Conservation (phyloP, 2,113 vertebrate species). For the Columba livia region DNA sequence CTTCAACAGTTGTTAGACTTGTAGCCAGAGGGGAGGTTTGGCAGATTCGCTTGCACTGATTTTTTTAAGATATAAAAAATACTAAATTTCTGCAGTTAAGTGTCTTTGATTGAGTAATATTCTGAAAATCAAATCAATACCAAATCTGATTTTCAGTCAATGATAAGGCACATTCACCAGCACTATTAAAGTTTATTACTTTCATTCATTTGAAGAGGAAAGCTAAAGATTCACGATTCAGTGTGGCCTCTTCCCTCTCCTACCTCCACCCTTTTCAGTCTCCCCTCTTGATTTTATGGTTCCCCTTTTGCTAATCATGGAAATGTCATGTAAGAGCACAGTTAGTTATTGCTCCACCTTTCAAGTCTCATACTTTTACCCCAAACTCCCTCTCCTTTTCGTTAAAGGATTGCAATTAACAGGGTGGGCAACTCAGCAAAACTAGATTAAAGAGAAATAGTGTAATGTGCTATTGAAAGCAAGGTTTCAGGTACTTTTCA, state of each 20-base stretch:
- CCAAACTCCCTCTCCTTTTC: background rate
- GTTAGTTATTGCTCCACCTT: background rate
- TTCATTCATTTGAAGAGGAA: slow-evolving; percentile 47
- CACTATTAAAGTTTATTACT: slow-evolving; percentile 44
- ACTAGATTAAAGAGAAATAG: background rate
- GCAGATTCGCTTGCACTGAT: slow-evolving; percentile 45
- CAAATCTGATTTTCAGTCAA: slow-evolving; percentile 55
- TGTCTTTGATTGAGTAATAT: slow-evolving; percentile 57
- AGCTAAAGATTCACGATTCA: background rate
- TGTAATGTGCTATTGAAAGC: background rate
- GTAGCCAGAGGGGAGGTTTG: slow-evolving; percentile 66
- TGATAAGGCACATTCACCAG: slow-evolving; percentile 32
- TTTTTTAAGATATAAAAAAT: slow-evolving; percentile 50
- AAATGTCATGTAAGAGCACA: background rate
- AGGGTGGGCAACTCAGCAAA: background rate
- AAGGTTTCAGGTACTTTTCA: background rate
- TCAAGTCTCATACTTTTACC: background rate
- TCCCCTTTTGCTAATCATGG: background rate
- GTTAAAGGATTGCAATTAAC: background rate
- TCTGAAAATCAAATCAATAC: slow-evolving; percentile 57
- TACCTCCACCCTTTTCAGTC: background rate
- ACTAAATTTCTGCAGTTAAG: slow-evolving; percentile 50
- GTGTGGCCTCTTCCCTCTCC: background rate
- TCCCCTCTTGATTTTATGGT: background rate
- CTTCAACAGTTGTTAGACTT: slow-evolving; percentile 79